These are phyloP conservation scores for Aspidapion aeneum DNA, from an alignment of 2,888 invertebrate genomes.

Conservation along the genomic window DNA sequence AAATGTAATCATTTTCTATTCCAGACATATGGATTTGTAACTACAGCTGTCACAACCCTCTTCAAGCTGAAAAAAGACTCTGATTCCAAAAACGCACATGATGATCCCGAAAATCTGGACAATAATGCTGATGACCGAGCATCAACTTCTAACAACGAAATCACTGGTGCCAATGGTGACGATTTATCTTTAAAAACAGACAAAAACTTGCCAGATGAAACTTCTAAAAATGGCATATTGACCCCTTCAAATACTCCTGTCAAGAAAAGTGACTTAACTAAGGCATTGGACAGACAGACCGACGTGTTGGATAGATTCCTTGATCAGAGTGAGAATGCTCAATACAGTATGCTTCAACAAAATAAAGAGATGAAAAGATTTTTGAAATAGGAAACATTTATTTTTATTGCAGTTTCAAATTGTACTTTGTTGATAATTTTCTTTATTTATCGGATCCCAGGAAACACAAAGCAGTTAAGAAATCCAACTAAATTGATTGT, in stretches of 20 bases:
- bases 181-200: neutral
- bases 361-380: constrained; percentile 73
- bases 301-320: constrained; percentile 75
- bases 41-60: constrained; percentile 67
- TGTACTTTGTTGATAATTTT: too few species aligned
- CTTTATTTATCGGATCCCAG: too few species aligned
- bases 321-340: constrained; percentile 73
- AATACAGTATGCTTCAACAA: constrained; percentile 70
- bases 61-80: constrained; percentile 49
- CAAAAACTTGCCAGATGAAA: too few species aligned
- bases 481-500: too few species aligned
- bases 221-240: neutral
- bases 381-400: too few species aligned
- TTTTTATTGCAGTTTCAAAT: too few species aligned
- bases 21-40: constrained; percentile 64
- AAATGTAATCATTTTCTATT: too few species aligned
- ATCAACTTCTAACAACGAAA: neutral
- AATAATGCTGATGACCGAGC: neutral
- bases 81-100: neutral
- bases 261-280: constrained; percentile 37
- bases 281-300: constrained; percentile 65
- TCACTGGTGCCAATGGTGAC: constrained; percentile 16
- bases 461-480: too few species aligned
- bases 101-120: neutral
- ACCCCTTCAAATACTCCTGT: neutral